Evolutionary conservation across 1,140 invertebrate genomes (phyloP), one percentile per base, ranked within the genome.

Genomic region (Drosophila novamexicana): DNA sequence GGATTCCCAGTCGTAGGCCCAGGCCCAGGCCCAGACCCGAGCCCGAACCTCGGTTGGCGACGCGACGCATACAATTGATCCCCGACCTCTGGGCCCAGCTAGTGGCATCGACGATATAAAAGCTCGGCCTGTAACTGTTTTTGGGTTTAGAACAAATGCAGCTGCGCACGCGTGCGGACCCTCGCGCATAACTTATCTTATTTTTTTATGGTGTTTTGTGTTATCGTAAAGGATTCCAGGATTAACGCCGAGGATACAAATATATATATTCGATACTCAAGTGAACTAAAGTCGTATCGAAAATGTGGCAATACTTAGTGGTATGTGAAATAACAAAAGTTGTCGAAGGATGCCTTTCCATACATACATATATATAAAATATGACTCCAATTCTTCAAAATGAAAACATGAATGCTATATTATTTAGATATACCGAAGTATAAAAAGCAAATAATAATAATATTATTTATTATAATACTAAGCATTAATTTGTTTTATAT

Each of bases 81-180:
- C 69, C 67, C 58, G 16, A 9, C 5, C 40, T 45, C 22, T 37
- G 14, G 9, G 7, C 34, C 12, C 76, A 1, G 45, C 4, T 39
- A 36, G 39, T 9, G 6, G 29, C 16, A 40, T 40, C 22, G 12
- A 47, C 16, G 52, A 59, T 89, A 89, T 89, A 89, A 89, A 89
- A 89, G 80, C 83, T 89, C 22, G 68, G 14, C 50, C 47, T 18
- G 47, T 37, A 63, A 49, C 65, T 88, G 76, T 73, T 70, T 58
- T 63, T 89, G 80, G 70, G 71, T 79, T 89, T 89, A 89, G 77
- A 89, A 84, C 81, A 89, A 89, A 84, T 63, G 75, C 80, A 80
- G 75, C 84, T 74, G 84, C 66, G 65, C 42, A 62, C 76, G 83
- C 76, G 80, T 77, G 61, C 63, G 77, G 64, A 59, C 10, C 18